These are phyloP conservation scores for Opisthocomus hoazin DNA, from an alignment of 2,113 vertebrate species.

Conservation along the genomic window DNA sequence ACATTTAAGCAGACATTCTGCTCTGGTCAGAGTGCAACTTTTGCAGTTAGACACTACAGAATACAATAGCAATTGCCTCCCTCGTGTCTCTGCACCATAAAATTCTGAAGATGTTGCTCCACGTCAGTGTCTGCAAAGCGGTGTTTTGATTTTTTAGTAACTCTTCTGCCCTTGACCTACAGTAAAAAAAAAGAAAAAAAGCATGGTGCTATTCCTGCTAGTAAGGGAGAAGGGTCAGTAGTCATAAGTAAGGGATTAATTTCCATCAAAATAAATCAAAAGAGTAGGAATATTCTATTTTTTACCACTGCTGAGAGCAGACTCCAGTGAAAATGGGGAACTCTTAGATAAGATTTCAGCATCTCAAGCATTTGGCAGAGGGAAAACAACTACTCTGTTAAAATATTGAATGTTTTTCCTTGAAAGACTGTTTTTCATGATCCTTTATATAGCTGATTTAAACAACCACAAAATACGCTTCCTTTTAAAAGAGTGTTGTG, in stretches of 20 bases:
- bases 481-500: neutral
- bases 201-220: neutral
- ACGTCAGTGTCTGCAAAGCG: neutral
- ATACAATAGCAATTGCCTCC: neutral
- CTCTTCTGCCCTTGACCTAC: neutral
- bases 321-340: neutral
- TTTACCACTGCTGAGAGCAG: neutral
- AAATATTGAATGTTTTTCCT: neutral
- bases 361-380: neutral
- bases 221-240: neutral
- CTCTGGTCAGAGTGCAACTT: neutral
- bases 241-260: neutral
- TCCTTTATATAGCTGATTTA: neutral
- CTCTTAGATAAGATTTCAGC: neutral
- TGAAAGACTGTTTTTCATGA: neutral
- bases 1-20: constrained; percentile 28
- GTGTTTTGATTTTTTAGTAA: neutral
- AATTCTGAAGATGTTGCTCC: neutral
- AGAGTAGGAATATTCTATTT: neutral
- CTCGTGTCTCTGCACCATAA: neutral
- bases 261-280: neutral
- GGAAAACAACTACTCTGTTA: neutral
- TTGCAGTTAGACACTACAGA: neutral
- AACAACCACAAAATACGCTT: neutral
- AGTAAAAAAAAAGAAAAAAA: neutral